These are phyloP conservation scores for Drosophila melanosoma DNA, from an alignment of 2,888 invertebrate genomes.

Conservation along the genomic window DNA sequence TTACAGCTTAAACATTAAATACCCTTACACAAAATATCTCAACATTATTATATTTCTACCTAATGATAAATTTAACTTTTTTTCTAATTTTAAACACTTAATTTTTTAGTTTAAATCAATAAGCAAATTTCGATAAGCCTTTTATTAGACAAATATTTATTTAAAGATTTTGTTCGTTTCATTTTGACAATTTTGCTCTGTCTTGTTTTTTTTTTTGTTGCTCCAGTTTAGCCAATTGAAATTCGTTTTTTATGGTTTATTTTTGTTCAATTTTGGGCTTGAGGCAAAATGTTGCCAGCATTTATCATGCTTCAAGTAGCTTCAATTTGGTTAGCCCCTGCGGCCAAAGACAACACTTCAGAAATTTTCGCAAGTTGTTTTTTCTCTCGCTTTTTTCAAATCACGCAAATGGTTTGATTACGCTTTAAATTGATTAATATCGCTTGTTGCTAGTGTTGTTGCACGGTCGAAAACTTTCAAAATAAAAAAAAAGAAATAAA, in stretches of 20 bases:
- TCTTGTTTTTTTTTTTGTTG: constrained; percentile 9
- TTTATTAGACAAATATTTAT: constrained; percentile 2
- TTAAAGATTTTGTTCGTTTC: background rate
- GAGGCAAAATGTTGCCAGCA: constrained; percentile 43
- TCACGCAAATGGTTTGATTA: constrained; percentile 72
- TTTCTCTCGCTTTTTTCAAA: constrained; percentile 21
- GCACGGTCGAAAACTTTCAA: constrained; percentile 19
- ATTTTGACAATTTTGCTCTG: constrained; percentile 21
- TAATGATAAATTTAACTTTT: background rate
- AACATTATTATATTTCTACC: background rate
- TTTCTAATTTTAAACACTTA: constrained; percentile 2
- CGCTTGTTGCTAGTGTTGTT: constrained; percentile 16
- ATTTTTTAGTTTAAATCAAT: constrained; percentile 14
- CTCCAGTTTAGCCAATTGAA: constrained; percentile 35
- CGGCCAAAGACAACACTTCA: constrained; percentile 60
- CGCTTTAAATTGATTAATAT: constrained; percentile 74
- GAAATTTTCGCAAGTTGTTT: constrained; percentile 56
- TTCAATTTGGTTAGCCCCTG: constrained; percentile 46
- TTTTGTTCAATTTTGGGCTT: constrained; percentile 17
- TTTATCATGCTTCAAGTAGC: constrained; percentile 52
- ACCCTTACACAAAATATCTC: background rate
- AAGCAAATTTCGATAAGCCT: constrained; percentile 5
- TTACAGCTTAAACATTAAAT: background rate
- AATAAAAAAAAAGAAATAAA: constrained; percentile 19
- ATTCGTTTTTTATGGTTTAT: constrained; percentile 12